phyloP scores from a whole-genome alignment of 2,113 vertebrate genomes.

The Brachirus orientalis region DNA sequence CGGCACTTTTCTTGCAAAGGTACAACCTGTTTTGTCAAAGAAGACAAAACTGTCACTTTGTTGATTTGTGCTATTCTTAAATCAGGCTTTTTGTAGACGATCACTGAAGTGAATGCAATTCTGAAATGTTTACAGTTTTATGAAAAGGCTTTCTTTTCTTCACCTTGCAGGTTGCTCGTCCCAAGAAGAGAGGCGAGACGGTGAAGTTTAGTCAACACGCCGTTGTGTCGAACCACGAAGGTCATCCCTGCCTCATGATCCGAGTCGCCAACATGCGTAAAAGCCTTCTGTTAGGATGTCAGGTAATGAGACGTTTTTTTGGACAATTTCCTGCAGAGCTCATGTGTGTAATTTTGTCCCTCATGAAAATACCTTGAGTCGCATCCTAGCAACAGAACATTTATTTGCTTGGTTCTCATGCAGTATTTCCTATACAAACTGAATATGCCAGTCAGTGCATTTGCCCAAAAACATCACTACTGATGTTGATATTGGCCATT shows the following conservation, averaged over 20 bases:
- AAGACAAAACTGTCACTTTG: no score
- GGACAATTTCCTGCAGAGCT: no score
- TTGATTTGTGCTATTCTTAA: no score
- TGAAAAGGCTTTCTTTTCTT: no score
- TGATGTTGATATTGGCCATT: constrained; percentile 23
- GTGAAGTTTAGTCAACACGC: constrained; percentile 96
- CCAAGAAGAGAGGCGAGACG: constrained; percentile 94
- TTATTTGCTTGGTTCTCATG: no score
- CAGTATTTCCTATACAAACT: no score
- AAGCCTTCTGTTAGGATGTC: constrained; percentile 93
- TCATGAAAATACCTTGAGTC: background rate
- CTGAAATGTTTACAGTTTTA: no score
- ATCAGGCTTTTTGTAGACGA: no score
- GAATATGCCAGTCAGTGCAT: no score
- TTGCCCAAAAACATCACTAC: background rate
- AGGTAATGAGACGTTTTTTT: constrained; percentile 63
- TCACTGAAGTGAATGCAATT: no score
- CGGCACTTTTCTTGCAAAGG: constrained; percentile 95
- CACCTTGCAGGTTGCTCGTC: constrained; percentile 85
- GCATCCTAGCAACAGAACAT: background rate
- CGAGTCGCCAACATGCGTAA: constrained; percentile 97
- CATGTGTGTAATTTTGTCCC: no score
- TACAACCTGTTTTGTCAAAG: constrained; percentile 23
- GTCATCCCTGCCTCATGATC: constrained; percentile 93
- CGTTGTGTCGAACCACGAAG: constrained; percentile 89